Percentiles rank a stretch among this genome's conserved stretches.
Conservation (phyloP, 2,888 invertebrate genomes). For the Patella ulyssiponensis region DNA sequence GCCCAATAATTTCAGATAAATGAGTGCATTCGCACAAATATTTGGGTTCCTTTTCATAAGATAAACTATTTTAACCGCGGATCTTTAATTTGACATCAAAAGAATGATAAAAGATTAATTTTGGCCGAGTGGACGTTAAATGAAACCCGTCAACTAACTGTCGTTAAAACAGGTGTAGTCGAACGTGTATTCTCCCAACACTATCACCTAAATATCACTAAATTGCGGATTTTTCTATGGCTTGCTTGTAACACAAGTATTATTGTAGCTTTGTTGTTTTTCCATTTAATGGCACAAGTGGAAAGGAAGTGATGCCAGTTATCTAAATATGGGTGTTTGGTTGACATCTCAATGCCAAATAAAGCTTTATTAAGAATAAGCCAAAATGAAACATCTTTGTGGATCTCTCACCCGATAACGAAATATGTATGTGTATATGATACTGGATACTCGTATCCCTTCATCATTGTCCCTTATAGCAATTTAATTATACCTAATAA, state of each 20-base stretch:
- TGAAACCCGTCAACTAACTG: slow-evolving; percentile 10
- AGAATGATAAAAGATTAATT: slow-evolving; percentile 20
- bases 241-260: slow-evolving; percentile 8
- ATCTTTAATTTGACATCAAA: slow-evolving; percentile 17
- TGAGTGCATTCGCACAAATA: slow-evolving; percentile 13
- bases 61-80: slow-evolving; percentile 25
- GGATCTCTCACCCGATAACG: slow-evolving; percentile 13
- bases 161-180: slow-evolving; percentile 16
- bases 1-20: slow-evolving; percentile 1
- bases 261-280: slow-evolving; percentile 26
- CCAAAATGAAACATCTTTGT: slow-evolving; percentile 20
- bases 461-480: too few species aligned
- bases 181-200: slow-evolving; percentile 9
- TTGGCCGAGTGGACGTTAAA: not conserved
- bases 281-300: slow-evolving; percentile 23
- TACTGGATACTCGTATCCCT: too few species aligned
- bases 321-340: slow-evolving; percentile 22
- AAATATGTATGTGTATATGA: too few species aligned
- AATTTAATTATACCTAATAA: too few species aligned
- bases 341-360: slow-evolving; percentile 21
- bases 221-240: slow-evolving; percentile 17
- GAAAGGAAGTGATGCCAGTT: slow-evolving; percentile 21
- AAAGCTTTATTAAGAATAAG: not conserved
- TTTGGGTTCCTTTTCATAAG: slow-evolving; percentile 19
- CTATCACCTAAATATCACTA: slow-evolving; percentile 19